Base-by-base conservation (phyloP, 1,140 invertebrate species). In the Campoletis sonorensis region DNA sequence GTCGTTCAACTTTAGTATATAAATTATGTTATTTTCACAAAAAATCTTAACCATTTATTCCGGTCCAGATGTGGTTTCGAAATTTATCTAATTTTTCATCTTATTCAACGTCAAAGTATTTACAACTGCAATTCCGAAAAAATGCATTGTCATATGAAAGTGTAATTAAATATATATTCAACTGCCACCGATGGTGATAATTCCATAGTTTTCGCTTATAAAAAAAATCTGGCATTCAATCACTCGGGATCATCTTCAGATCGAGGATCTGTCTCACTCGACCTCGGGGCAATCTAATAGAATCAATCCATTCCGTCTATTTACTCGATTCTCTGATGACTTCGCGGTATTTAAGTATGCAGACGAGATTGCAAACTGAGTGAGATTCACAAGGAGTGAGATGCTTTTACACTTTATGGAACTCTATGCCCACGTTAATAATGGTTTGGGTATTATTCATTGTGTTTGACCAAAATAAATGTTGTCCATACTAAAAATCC, bases 261-360 rank as follows among this genome's bases (percentile, higher is more conserved):
- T 21, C 1, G 54, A 58, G 54, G 54, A 58, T 58, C 54, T 13
- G 21, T 58, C 54, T 58, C 68, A 40, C 68, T 71, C 68, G 33
- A 71, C 33, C 68, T 71, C 18, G 1, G 30, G 18, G 33, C 33
- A 71, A 71, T 71, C 68, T 2, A 71, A 71, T 71, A n/a, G 68
- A 71, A 71, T 71, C 33, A 71, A 71, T 71, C 68, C 33, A 71
- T 71, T 33, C 5, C 33, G 30, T 37, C 68, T 68, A 68, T 68
- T 68, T 68, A 68, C 64, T 68, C 64, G 23, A 30, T 30, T 68
- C 64, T 68, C 21, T 68, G 64, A 68, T 68, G 64, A 68, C 21
- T 68, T 13, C 15, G 64, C 64, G 64, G 64, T 68, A 68, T 68
- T 68, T 68, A 68, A 68, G 64, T 68, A 68, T 68, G 64, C 64